Evolutionary conservation across 2,113 vertebrate species (phyloP).

Genomic region (human (Homo sapiens)): DNA sequence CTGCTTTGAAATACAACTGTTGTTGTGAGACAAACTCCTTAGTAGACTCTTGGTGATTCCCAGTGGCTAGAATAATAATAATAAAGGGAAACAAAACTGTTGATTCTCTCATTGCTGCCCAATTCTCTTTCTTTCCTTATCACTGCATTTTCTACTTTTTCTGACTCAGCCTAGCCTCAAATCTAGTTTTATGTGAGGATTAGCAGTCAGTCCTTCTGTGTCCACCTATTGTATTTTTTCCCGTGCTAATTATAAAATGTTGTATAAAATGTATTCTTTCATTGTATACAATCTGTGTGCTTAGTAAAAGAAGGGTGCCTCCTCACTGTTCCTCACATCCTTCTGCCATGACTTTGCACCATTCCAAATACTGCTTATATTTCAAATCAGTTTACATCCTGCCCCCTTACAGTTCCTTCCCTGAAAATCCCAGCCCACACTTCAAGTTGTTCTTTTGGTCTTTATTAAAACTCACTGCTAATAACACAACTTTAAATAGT

Average conservation of each 20-base stretch:
- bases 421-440: neutral
- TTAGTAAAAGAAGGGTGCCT: neutral
- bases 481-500: neutral
- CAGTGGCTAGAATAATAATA: too few relatives aligned
- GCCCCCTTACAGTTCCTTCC: too few relatives aligned
- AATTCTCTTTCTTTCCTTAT: neutral
- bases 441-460: neutral
- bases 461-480: neutral
- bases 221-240: neutral
- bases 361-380: neutral
- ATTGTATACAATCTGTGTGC: neutral
- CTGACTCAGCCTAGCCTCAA: neutral
- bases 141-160: neutral
- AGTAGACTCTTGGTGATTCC: neutral
- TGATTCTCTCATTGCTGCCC: neutral
- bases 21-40: neutral
- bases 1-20: neutral
- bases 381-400: neutral
- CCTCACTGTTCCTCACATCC: neutral
- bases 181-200: neutral
- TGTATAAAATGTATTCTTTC: neutral
- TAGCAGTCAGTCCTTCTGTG: neutral
- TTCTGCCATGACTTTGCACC: neutral
- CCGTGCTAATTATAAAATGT: neutral
- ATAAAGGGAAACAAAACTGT: neutral